These are phyloP conservation scores for Brachionichthys hirsutus DNA, from an alignment of 2,113 vertebrate species.

Conservation along the genomic window DNA sequence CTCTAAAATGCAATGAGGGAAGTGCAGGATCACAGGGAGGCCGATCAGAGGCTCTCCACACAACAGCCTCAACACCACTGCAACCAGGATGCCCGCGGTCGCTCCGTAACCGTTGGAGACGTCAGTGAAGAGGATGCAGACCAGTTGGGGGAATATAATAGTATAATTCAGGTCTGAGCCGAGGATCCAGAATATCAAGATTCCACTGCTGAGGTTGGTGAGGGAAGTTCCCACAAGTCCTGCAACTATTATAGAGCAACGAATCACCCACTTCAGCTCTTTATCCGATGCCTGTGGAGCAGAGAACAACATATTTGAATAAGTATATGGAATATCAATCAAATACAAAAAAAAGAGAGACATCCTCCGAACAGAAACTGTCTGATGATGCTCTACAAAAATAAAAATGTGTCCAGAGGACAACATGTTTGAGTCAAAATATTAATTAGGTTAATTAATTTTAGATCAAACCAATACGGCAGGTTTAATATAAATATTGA, in stretches of 20 bases:
- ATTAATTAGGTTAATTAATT: no score
- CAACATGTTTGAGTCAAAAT: no score
- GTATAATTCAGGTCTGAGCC: constrained; percentile 68
- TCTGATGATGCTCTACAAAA: no score
- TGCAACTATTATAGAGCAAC: constrained; percentile 59
- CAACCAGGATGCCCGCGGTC: constrained; percentile 55
- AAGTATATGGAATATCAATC: no score
- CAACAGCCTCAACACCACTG: constrained; percentile 66
- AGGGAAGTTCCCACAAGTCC: constrained; percentile 57
- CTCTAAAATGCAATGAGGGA: constrained; percentile 63
- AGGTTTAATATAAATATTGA: no score
- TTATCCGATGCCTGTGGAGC: constrained; percentile 55
- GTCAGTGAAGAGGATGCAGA: constrained; percentile 55
- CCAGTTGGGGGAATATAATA: constrained; percentile 75
- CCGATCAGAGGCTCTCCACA: constrained; percentile 71
- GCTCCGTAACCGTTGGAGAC: constrained; percentile 74
- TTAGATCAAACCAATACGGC: no score
- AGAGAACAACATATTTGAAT: background rate
- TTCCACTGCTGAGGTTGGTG: constrained; percentile 62
- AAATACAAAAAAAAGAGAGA: no score
- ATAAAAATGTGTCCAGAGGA: no score
- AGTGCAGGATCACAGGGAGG: constrained; percentile 57
- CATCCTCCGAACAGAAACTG: no score
- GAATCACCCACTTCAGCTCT: constrained; percentile 74
- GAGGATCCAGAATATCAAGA: constrained; percentile 75